phyloP scores from a whole-genome alignment of 1,140 invertebrate genomes.

The Araneus ventricosus region DNA sequence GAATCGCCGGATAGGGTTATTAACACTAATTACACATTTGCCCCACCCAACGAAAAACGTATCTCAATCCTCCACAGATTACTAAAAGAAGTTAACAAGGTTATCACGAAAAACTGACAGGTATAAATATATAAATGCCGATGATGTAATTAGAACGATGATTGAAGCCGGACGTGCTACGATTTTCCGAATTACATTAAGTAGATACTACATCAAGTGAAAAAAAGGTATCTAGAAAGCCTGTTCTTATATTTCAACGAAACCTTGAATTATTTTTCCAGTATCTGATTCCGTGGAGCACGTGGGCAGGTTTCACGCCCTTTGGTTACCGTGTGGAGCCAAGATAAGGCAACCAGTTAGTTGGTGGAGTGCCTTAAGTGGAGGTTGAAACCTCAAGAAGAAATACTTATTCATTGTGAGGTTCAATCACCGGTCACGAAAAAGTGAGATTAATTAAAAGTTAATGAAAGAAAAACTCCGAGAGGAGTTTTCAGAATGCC shows the following conservation, averaged over 20 bases:
- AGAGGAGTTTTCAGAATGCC: not conserved
- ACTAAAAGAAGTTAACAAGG: not conserved
- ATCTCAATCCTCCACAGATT: not conserved
- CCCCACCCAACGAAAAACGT: not conserved
- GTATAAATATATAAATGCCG: not conserved
- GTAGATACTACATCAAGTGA: not conserved
- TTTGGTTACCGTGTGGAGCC: not conserved
- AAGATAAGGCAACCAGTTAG: not conserved
- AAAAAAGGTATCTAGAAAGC: not conserved
- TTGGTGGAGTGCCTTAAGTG: not conserved
- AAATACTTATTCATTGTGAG: not conserved
- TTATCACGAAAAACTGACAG: not conserved
- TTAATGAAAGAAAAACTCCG: not conserved
- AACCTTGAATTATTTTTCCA: slow-evolving; percentile 4
- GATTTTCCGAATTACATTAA: not conserved
- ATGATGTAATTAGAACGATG: not conserved
- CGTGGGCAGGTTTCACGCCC: not conserved
- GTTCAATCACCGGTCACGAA: not conserved
- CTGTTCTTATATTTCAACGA: not conserved
- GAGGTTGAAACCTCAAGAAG: not conserved
- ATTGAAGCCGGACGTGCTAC: not conserved
- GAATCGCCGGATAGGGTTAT: not conserved
- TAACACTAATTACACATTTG: not conserved
- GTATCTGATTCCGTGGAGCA: not conserved
- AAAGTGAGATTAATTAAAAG: not conserved